These are phyloP conservation scores for Aplocera efformata DNA, from an alignment of 2,888 invertebrate species.

Conservation along the genomic window DNA sequence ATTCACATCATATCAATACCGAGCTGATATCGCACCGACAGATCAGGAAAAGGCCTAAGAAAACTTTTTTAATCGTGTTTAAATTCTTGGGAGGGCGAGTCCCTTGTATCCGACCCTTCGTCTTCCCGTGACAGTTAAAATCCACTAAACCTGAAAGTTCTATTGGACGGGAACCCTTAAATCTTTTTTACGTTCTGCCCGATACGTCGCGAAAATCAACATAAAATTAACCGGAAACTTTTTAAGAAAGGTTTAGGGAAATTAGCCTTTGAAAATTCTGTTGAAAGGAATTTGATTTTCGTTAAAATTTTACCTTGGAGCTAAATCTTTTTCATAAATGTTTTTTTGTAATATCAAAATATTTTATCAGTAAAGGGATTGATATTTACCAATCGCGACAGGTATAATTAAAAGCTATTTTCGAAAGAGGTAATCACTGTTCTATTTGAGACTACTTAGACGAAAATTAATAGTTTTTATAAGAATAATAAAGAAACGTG, in stretches of 20 bases:
- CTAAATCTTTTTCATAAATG: no score
- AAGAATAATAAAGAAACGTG: no score
- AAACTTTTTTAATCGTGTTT: constrained; percentile 28
- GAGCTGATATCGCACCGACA: no score
- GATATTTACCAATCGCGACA: no score
- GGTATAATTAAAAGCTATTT: no score
- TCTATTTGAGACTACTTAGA: no score
- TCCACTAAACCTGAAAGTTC: constrained; percentile 51
- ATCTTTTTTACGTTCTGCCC: constrained; percentile 47
- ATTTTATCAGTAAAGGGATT: no score
- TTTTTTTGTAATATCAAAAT: no score
- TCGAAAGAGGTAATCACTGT: no score
- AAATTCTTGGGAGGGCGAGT: constrained; percentile 23
- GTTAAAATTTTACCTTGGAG: neutral
- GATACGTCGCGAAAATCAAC: constrained; percentile 43
- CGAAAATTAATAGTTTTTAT: no score
- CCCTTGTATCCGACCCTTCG: constrained; percentile 22
- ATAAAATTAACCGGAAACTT: constrained; percentile 21
- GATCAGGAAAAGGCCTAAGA: constrained; percentile 11
- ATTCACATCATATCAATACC: no score
- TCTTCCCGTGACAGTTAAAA: constrained; percentile 43
- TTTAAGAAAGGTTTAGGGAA: constrained; percentile 7
- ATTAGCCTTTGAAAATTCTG: constrained; percentile 7
- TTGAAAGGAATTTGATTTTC: neutral
- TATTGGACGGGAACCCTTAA: constrained; percentile 47